Evolutionary conservation across 2,113 vertebrate genomes (phyloP).

Genomic region (Tylochromis polylepis): DNA sequence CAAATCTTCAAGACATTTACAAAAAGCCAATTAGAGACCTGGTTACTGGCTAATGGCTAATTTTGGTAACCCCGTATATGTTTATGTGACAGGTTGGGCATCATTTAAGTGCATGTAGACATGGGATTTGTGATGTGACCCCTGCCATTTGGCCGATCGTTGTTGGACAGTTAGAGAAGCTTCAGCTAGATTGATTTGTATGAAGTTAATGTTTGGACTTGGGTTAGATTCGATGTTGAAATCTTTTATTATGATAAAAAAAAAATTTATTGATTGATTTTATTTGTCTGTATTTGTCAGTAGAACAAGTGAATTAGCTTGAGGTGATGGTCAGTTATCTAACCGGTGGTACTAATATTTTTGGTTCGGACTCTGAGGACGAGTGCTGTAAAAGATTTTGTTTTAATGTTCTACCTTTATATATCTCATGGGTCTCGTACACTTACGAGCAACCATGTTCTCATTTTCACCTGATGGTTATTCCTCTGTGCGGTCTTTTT

Average conservation of each 20-base stretch:
- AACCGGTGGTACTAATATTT: no score
- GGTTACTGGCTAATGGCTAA: not conserved
- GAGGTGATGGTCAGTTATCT: no score
- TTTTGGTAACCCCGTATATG: not conserved
- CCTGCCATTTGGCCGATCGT: not conserved
- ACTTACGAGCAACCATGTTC: not conserved
- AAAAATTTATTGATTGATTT: not conserved
- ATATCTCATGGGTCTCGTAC: no score
- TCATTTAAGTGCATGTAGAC: not conserved
- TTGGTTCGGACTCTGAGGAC: not conserved
- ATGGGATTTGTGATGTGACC: not conserved
- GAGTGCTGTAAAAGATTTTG: no score
- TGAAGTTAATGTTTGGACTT: not conserved
- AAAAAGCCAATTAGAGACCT: not conserved
- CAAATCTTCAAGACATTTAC: not conserved
- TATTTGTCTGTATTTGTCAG: not conserved
- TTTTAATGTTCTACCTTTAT: no score
- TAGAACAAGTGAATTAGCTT: not conserved
- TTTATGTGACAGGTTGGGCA: not conserved
- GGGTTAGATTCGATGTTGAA: not conserved
- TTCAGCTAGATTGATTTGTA: not conserved
- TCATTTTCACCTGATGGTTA: not conserved
- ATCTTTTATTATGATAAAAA: not conserved
- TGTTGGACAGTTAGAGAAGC: not conserved
- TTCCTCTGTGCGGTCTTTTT: no score